A percentile compares a stretch with the other conserved stretches of the same genome.
Evolutionary conservation across 2,888 invertebrate genomes (phyloP).

Genomic region (Cheilosia vernalis): DNA sequence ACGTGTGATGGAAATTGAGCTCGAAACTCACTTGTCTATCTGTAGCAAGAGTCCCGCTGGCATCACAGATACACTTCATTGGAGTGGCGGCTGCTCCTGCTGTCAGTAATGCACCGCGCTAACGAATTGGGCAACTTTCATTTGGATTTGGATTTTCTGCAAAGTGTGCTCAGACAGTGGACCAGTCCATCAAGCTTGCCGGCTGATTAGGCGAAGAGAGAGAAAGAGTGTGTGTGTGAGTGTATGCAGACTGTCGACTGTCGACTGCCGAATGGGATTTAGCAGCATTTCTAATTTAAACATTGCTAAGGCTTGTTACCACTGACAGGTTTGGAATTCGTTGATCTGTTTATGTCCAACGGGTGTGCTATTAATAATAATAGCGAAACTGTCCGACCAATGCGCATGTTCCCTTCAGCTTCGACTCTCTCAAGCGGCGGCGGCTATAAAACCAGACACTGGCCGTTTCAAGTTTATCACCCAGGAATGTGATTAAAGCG

Average conservation of each 20-base stretch:
- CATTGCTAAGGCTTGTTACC: conserved; percentile 69
- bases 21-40: conserved; percentile 65
- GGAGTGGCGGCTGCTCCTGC: conserved; percentile 10
- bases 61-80: conserved; percentile 28
- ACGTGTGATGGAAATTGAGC: conserved; percentile 67
- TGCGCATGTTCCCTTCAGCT: conserved; percentile 66
- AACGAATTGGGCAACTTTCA: conserved; percentile 74
- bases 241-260: neutral
- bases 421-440: neutral
- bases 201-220: conserved; percentile 52
- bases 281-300: conserved; percentile 71
- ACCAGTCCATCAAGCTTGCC: conserved; percentile 59
- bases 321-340: conserved; percentile 73
- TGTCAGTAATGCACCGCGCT: conserved; percentile 63
- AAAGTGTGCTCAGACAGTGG: conserved; percentile 25
- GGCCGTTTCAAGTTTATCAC: conserved; percentile 69
- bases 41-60: conserved; percentile 26
- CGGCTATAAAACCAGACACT: conserved; percentile 44
- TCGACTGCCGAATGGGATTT: conserved; percentile 43
- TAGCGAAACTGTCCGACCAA: conserved; percentile 47
- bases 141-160: conserved; percentile 39
- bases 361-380: conserved; percentile 75
- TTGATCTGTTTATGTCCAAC: conserved; percentile 74
- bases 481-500: conserved; percentile 70
- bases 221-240: conserved; percentile 12